A percentile compares a stretch with the other conserved stretches of the same genome.
Conservation (phyloP, 1,140 invertebrate species). For the Nylanderia fulva region DNA sequence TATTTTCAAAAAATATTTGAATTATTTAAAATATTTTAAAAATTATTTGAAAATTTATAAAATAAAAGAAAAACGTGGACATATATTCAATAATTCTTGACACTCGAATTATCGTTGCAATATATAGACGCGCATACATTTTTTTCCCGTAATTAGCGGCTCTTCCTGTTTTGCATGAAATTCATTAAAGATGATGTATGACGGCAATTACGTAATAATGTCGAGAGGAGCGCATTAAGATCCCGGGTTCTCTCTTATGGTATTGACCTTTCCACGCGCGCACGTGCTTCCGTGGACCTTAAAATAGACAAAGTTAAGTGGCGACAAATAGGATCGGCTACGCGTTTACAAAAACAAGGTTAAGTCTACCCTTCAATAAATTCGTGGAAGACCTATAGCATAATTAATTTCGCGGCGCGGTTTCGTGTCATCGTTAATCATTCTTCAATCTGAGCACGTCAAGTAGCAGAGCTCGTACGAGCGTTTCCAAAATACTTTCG, state of each 20-base stretch:
- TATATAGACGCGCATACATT: background rate
- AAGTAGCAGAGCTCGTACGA: background rate
- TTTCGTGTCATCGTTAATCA: constrained; percentile 41
- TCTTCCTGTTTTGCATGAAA: background rate
- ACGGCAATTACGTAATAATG: constrained; percentile 34
- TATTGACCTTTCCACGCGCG: constrained; percentile 45
- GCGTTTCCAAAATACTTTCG: constrained; percentile 1
- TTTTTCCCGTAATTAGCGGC: background rate
- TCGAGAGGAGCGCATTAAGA: constrained; percentile 21
- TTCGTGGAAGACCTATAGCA: constrained; percentile 7
- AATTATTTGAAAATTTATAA: background rate
- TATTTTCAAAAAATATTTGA: too few species aligned
- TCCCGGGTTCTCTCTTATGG: constrained; percentile 22
- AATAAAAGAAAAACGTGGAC: background rate
- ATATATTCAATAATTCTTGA: background rate
- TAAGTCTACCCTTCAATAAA: constrained; percentile 16
- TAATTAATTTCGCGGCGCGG: constrained; percentile 35
- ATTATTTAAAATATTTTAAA: background rate
- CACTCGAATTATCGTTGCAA: background rate
- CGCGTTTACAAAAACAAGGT: constrained; percentile 10
- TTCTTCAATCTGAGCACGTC: background rate
- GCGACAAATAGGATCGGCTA: constrained; percentile 29
- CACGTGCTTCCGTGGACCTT: constrained; percentile 38
- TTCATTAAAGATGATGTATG: constrained; percentile 18
- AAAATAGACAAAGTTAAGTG: constrained; percentile 42